Conservation (phyloP, 2,113 vertebrate species). For the Caloenas nicobarica region DNA sequence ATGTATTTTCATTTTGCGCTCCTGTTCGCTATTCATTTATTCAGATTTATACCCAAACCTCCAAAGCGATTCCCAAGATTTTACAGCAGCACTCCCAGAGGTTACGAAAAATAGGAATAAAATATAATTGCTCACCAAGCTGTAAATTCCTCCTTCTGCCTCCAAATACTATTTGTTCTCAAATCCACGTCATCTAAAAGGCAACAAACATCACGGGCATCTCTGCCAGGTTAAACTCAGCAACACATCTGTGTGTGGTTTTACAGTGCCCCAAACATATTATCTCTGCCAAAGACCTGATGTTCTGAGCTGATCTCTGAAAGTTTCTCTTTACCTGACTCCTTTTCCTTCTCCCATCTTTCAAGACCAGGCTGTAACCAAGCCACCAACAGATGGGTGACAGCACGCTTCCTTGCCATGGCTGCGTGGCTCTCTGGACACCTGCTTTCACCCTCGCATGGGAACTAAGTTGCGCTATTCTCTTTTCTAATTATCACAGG, state of each 20-base stretch:
- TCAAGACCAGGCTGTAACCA: background rate
- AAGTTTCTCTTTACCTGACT: background rate
- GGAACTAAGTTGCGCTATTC: background rate
- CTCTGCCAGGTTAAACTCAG: background rate
- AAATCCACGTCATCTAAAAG: background rate
- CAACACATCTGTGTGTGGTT: background rate
- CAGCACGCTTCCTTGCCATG: background rate
- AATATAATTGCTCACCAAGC: background rate
- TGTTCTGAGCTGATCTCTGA: background rate
- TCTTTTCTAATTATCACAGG: background rate
- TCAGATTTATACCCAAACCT: background rate
- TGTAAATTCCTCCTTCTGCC: background rate
- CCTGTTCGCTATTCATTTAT: background rate
- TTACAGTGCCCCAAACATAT: background rate
- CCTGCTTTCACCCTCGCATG: background rate
- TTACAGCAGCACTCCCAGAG: background rate
- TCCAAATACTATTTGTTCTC: background rate
- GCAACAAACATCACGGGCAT: accelerated
- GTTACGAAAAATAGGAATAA: background rate
- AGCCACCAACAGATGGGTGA: accelerated
- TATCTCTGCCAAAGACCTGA: background rate
- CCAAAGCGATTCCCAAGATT: background rate
- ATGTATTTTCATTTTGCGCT: background rate
- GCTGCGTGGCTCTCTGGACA: accelerated
- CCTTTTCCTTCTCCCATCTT: background rate